Evolutionary conservation across 64 coral and sea anemone species (phyloP).

Genomic region (Stylophora pistillata): DNA sequence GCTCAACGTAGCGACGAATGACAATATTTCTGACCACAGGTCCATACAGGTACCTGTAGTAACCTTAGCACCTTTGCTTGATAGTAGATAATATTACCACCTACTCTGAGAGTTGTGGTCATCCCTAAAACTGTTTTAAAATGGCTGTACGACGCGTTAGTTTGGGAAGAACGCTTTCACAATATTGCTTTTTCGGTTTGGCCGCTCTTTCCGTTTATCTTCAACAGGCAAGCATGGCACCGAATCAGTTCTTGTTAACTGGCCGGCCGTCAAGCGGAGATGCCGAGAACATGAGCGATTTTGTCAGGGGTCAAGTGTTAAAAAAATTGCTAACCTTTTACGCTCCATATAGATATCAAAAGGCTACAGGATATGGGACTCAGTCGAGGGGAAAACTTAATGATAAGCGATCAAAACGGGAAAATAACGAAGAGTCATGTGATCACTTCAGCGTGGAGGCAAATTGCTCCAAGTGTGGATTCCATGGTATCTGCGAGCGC

Average conservation of each 20-base stretch:
- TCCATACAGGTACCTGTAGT: too few relatives aligned
- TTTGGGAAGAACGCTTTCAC: too few relatives aligned
- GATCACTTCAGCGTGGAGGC: slow-evolving; percentile 46
- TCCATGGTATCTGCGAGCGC: slow-evolving; percentile 53
- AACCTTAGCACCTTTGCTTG: too few relatives aligned
- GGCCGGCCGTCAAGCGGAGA: neutral
- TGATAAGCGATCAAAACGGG: slow-evolving; percentile 24
- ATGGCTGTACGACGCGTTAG: too few relatives aligned
- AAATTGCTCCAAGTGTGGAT: slow-evolving; percentile 67
- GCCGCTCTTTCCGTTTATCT: neutral
- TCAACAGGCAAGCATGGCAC: neutral
- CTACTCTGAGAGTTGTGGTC: too few relatives aligned
- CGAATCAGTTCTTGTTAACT: neutral
- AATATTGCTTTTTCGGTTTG: too few relatives aligned
- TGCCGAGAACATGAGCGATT: neutral
- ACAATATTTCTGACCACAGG: too few relatives aligned
- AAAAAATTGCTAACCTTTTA: neutral
- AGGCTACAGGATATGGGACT: neutral
- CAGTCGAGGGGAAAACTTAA: neutral
- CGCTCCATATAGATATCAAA: neutral
- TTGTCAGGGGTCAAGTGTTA: neutral
- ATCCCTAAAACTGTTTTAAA: too few relatives aligned
- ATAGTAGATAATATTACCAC: too few relatives aligned
- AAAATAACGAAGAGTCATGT: neutral
- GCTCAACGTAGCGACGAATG: too few relatives aligned